phyloP scores from a whole-genome alignment of 2,888 invertebrate species.

The Norana najaformis region DNA sequence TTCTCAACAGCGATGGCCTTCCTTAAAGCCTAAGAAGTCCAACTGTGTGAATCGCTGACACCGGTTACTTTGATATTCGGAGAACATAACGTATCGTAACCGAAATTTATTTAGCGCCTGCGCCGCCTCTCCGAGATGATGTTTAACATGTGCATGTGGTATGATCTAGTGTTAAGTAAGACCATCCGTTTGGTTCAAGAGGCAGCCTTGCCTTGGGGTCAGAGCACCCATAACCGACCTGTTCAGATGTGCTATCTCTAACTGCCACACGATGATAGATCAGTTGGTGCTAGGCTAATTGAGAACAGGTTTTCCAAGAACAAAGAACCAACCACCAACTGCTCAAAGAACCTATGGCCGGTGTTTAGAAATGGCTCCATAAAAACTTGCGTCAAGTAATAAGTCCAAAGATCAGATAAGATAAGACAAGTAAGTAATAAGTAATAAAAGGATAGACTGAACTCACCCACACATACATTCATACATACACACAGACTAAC shows the following conservation, averaged over 20 bases:
- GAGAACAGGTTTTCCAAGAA: not conserved
- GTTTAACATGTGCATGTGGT: not conserved
- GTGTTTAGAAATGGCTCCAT: not conserved
- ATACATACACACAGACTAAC: not conserved
- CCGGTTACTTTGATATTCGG: not conserved
- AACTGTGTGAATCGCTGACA: not conserved
- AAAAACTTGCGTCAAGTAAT: not conserved
- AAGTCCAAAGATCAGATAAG: not conserved
- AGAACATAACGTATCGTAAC: too few species aligned
- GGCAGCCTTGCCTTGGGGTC: not conserved
- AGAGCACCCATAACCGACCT: not conserved
- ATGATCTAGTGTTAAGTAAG: not conserved
- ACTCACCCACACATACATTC: not conserved
- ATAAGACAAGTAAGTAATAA: too few species aligned
- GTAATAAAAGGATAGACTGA: too few species aligned
- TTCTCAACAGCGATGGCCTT: too few species aligned
- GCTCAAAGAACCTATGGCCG: not conserved
- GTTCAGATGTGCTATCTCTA: not conserved
- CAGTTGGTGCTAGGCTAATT: not conserved
- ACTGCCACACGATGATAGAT: not conserved
- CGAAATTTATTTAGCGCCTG: not conserved
- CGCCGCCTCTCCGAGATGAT: fast-evolving
- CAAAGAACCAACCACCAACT: not conserved
- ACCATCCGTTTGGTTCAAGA: not conserved
- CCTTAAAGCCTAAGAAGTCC: not conserved